Evolutionary conservation across 2,797 vertebrate species (phyloP).

Genomic region (Columba guinea): DNA sequence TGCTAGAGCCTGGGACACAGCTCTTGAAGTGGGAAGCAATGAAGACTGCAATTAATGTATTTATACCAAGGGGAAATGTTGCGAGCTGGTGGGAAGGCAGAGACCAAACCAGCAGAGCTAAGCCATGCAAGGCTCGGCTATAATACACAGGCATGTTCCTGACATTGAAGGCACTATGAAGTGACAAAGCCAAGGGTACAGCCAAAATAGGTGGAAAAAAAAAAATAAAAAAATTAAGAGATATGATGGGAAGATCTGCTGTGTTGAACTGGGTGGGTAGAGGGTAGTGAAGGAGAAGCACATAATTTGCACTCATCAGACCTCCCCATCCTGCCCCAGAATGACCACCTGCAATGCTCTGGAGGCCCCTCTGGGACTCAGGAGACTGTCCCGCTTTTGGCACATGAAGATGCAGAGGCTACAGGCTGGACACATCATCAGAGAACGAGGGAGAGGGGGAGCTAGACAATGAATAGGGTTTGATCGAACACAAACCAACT

Average conservation of each 20-base stretch:
- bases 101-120: not conserved
- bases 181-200: not conserved
- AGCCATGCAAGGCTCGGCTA: not conserved
- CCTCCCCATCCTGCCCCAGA: not conserved
- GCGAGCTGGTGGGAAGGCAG: not conserved
- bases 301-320: not conserved
- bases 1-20: not conserved
- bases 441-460: not conserved
- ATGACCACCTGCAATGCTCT: not conserved
- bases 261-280: not conserved
- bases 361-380: not conserved
- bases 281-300: not conserved
- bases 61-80: not conserved
- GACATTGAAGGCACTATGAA: not conserved
- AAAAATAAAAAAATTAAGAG: not conserved
- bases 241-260: not conserved
- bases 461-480: not conserved
- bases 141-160: not conserved
- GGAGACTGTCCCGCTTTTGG: not conserved
- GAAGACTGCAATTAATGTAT: not conserved
- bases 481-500: not conserved
- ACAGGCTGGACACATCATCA: not conserved
- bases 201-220: not conserved
- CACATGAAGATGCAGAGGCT: not conserved
- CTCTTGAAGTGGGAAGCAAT: not conserved